Conservation (phyloP, 2,888 invertebrate genomes). For the Euzetes globulus region DNA sequence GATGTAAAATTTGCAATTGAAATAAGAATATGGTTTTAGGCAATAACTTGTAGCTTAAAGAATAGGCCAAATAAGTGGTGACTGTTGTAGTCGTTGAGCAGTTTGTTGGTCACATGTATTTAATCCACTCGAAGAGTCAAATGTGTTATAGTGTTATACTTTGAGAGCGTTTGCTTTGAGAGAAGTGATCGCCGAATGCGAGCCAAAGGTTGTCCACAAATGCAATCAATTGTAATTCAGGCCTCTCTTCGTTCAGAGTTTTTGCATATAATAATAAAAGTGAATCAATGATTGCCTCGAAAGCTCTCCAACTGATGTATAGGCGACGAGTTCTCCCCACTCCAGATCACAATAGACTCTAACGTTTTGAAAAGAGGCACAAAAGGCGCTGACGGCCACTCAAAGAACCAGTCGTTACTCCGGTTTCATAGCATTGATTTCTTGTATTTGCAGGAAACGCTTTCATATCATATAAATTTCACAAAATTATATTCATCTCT, state of each 20-base stretch:
- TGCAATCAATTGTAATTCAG: slow-evolving; percentile 28
- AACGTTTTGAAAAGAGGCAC: slow-evolving; percentile 5
- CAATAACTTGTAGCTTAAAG: neutral
- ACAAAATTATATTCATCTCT: neutral
- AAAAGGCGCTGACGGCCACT: slow-evolving; percentile 30
- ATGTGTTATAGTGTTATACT: slow-evolving; percentile 20
- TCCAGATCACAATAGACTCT: slow-evolving; percentile 3
- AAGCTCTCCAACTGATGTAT: slow-evolving; percentile 16
- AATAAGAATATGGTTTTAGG: no score
- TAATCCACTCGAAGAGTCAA: slow-evolving; percentile 38
- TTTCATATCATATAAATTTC: slow-evolving; percentile 22
- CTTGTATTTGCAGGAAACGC: neutral
- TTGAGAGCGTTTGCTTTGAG: neutral
- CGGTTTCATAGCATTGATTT: slow-evolving; percentile 24
- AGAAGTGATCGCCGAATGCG: slow-evolving; percentile 8
- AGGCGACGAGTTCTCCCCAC: slow-evolving; percentile 30
- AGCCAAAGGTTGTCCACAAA: slow-evolving; percentile 29
- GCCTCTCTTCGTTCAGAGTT: slow-evolving; percentile 14
- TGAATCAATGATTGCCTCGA: slow-evolving; percentile 31
- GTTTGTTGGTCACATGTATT: slow-evolving; percentile 32
- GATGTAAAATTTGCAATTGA: no score
- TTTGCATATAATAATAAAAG: slow-evolving; percentile 23
- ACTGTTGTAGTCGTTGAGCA: slow-evolving; percentile 16
- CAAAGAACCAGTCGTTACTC: slow-evolving; percentile 20
- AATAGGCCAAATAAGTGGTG: slow-evolving; percentile 2